phyloP scores from a whole-genome alignment of 2,797 vertebrate genomes.

The Huso huso region DNA sequence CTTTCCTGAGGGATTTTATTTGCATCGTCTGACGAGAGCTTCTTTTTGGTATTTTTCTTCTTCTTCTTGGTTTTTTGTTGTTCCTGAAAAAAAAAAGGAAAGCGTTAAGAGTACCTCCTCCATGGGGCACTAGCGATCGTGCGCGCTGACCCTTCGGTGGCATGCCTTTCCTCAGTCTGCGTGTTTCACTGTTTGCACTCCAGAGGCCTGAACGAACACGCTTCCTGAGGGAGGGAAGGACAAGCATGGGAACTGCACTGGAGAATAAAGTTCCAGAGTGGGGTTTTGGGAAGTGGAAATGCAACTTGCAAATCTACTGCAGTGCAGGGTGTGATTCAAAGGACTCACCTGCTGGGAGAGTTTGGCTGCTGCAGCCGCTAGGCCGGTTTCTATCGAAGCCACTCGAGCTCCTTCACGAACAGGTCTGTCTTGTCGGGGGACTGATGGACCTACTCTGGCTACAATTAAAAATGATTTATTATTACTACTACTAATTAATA shows the following conservation, averaged over 20 bases:
- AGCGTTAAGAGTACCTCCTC: no score
- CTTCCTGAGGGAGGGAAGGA: no score
- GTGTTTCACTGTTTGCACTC: not conserved
- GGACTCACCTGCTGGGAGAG: conserved; percentile 86
- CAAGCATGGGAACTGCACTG: not conserved
- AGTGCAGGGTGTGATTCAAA: conserved; percentile 2
- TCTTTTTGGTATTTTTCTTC: conserved; percentile 92
- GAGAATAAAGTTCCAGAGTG: not conserved
- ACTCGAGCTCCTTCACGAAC: conserved; percentile 90
- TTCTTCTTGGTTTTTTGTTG: conserved; percentile 94
- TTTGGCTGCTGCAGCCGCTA: conserved; percentile 89
- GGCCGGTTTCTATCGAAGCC: conserved; percentile 89
- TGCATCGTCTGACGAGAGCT: conserved; percentile 63
- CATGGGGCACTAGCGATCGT: no score
- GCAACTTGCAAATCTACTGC: not conserved
- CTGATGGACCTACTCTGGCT: conserved; percentile 90
- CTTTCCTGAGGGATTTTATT: conserved; percentile 79
- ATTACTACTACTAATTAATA: no score
- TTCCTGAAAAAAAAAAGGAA: conserved; percentile 57
- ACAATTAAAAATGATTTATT: conserved; percentile 13
- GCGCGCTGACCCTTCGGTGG: no score
- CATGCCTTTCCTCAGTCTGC: not conserved
- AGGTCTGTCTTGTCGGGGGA: conserved; percentile 84
- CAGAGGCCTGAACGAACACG: not conserved
- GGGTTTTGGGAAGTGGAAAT: not conserved